Percentiles rank a stretch among this genome's conserved stretches.
phyloP scores from a whole-genome alignment of 2,888 invertebrate genomes.

The Lasioglossum vierecki region DNA sequence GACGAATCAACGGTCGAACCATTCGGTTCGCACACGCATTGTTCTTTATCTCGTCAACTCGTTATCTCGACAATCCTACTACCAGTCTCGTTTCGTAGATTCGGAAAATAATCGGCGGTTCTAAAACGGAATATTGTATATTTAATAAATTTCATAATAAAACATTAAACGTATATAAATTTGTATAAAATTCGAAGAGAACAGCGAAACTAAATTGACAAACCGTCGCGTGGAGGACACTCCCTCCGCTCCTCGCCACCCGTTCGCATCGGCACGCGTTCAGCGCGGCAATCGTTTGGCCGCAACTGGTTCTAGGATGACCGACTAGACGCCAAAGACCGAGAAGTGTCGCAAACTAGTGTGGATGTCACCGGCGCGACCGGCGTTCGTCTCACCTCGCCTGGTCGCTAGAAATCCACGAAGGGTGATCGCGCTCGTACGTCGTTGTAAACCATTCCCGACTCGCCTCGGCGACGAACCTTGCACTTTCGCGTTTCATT shows the following conservation, averaged over 20 bases:
- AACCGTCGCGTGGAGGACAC: not conserved
- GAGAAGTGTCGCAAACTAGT: not conserved
- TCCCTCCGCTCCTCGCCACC: not conserved
- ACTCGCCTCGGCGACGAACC: not conserved
- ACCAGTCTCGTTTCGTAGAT: not conserved
- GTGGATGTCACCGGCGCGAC: not conserved
- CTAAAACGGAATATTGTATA: too few species aligned
- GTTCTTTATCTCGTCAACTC: not conserved
- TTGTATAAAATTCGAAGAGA: too few species aligned
- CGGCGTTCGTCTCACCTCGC: not conserved
- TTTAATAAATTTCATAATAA: too few species aligned
- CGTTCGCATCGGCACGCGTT: not conserved
- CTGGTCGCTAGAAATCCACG: not conserved
- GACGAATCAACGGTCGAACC: not conserved
- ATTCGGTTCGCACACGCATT: not conserved
- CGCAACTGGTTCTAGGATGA: not conserved
- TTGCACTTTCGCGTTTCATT: not conserved
- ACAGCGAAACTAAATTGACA: not conserved
- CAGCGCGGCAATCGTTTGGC: not conserved
- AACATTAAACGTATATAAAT: too few species aligned
- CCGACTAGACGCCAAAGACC: not conserved
- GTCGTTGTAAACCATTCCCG: not conserved
- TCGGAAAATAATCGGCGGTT: not conserved
- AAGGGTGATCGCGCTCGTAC: not conserved
- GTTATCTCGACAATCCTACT: too few species aligned